A percentile compares a stretch with the other conserved stretches of the same genome.
These are phyloP conservation scores for Lathronympha strigana DNA, from an alignment of 2,888 invertebrate species.

Conservation along the genomic window DNA sequence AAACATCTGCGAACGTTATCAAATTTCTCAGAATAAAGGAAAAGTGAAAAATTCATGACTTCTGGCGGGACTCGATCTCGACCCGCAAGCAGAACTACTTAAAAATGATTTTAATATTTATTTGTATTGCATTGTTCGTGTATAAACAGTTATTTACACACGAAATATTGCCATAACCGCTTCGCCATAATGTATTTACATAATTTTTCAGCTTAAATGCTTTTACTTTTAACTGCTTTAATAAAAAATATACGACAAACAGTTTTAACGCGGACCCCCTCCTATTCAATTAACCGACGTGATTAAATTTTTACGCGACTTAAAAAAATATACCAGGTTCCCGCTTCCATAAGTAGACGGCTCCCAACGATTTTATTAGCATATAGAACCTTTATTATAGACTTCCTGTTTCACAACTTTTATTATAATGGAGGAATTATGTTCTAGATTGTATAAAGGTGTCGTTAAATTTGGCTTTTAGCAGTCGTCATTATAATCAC, in stretches of 20 bases:
- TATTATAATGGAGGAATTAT: conserved; percentile 69
- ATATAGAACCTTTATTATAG: conserved; percentile 57
- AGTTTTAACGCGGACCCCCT: conserved; percentile 46
- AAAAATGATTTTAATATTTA: neutral
- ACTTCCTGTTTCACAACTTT: conserved; percentile 61
- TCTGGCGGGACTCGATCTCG: too few relatives aligned
- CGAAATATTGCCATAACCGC: conserved; percentile 33
- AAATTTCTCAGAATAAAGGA: too few relatives aligned
- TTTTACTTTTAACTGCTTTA: conserved; percentile 42
- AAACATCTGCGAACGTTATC: too few relatives aligned
- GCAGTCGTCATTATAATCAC: conserved; percentile 45
- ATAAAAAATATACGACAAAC: conserved; percentile 57
- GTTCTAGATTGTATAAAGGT: conserved; percentile 61
- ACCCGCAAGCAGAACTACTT: neutral
- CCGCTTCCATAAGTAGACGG: conserved; percentile 46
- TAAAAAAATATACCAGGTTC: conserved; percentile 60
- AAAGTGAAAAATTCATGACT: too few relatives aligned
- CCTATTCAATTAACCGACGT: conserved; percentile 62
- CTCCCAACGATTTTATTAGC: conserved; percentile 56
- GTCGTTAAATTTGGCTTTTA: conserved; percentile 48
- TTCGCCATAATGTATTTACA: conserved; percentile 37
- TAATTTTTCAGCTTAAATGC: conserved; percentile 37
- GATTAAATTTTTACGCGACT: conserved; percentile 69
- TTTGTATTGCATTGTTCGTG: neutral
- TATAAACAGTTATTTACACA: conserved; percentile 20